Conservation (phyloP, 2,888 invertebrate genomes). For the Luffia ferchaultella region DNA sequence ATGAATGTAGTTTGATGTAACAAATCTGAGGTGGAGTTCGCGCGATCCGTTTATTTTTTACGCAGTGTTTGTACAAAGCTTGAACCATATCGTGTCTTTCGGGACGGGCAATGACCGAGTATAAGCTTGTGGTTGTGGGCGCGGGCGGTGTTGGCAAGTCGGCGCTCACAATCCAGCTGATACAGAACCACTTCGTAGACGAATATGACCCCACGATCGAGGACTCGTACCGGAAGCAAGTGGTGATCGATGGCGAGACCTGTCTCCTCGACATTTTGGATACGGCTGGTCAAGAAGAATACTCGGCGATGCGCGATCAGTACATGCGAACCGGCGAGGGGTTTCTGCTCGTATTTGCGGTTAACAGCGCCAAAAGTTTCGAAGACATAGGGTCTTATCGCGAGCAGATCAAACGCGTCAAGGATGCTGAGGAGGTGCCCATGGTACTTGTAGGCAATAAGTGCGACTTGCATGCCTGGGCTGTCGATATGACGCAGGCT, state of each 20-base stretch:
- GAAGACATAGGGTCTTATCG: conserved; percentile 96
- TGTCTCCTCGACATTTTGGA: conserved; percentile 98
- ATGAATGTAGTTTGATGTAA: too few relatives aligned
- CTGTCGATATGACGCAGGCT: conserved; percentile 95
- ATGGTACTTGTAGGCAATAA: conserved; percentile 99
- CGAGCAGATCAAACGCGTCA: conserved; percentile 97
- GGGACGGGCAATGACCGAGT: conserved; percentile 86
- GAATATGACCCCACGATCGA: conserved; percentile 99
- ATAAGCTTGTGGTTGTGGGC: conserved; percentile 96
- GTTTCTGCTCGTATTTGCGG: conserved; percentile 97
- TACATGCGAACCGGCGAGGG: conserved; percentile 99
- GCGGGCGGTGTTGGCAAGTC: conserved; percentile 99
- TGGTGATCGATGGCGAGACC: conserved; percentile 93
- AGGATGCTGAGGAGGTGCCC: conserved; percentile 99
- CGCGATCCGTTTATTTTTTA: too few relatives aligned
- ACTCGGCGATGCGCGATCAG: conserved; percentile 99
- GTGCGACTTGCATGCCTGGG: conserved; percentile 95
- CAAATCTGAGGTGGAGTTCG: too few relatives aligned
- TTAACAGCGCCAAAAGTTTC: conserved; percentile 98
- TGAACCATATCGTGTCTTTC: too few relatives aligned
- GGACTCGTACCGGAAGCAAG: conserved; percentile 97
- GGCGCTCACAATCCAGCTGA: conserved; percentile 95
- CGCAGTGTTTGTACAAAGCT: background rate
- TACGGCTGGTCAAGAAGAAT: conserved; percentile 99
- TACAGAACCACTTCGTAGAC: conserved; percentile 97